These are phyloP conservation scores for Petrolisthes manimaculis DNA, from an alignment of 2,888 invertebrate species.

Conservation along the genomic window DNA sequence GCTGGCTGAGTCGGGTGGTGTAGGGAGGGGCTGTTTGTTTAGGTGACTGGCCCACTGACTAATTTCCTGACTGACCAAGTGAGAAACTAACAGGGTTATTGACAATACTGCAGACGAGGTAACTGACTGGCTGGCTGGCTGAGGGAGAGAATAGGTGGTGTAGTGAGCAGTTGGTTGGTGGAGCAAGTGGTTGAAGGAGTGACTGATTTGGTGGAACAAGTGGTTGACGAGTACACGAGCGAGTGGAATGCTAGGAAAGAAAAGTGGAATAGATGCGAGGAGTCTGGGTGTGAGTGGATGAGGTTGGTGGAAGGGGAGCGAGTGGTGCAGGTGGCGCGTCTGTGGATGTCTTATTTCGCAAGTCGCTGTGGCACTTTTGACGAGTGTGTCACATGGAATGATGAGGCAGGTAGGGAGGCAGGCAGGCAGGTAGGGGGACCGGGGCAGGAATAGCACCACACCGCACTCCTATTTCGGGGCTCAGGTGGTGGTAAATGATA, in stretches of 20 bases:
- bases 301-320: not conserved
- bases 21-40: not conserved
- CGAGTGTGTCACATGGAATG: conserved; percentile 54
- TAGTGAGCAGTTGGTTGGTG: not conserved
- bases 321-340: conserved; percentile 40
- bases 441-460: conserved; percentile 36
- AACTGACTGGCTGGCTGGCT: not conserved
- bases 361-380: conserved; percentile 50
- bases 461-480: conserved; percentile 29
- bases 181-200: not conserved
- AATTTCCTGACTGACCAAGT: not conserved
- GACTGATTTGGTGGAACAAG: not conserved
- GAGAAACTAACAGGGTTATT: not conserved
- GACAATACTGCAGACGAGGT: not conserved
- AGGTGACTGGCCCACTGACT: not conserved
- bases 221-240: too few species aligned
- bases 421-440: not conserved
- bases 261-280: too few species aligned
- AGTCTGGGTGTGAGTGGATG: not conserved
- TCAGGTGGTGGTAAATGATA: conserved; percentile 2
- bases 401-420: conserved; percentile 29
- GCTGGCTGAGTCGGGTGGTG: not conserved
- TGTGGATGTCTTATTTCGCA: conserved; percentile 43
- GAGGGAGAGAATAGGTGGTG: not conserved
- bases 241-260: too few species aligned